Base-by-base conservation (phyloP, 2,797 vertebrate genomes). In the Peromyscus aztecus region DNA sequence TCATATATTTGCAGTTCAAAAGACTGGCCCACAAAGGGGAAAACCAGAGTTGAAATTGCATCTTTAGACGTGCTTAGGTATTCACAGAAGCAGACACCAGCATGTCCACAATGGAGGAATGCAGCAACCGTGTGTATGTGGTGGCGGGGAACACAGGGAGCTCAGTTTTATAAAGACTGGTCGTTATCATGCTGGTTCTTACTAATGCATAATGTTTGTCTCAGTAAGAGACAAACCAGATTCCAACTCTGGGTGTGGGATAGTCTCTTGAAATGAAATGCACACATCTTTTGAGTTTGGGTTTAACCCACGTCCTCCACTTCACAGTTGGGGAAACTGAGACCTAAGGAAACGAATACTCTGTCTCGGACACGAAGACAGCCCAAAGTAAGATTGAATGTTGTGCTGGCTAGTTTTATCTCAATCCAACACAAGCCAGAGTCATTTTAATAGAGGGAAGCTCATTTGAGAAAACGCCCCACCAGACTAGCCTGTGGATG, bases 1-100 rank as follows among this genome's bases (percentile, higher is more conserved):
- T 96, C 89, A 84, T 87, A 49, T 96, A 91, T 97, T 96, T 97
- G 91, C 95, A 97, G 97, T 97, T 97, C 97, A 97, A 97, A 97
- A 97, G 96, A 92, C 3, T 94, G 94, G 94, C 92, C 86, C 85
- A 34, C 94, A 94, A 87, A 95, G 94, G 96, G 92, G 81, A 69
- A 65, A 94, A 77, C 34, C 17, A 3, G 23, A 85, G 77, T 82
- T n/a, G 90, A 89, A 95, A 93, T 86, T 80, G 85, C 85, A 57
- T 92, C 73, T 94, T 96, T 94, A 81, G 90, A 94, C 91, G 40
- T 93, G 52, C 90, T 93, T 49, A 84, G 52, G 75, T 76, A 81
- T 61, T 89, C 95, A 84, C 14, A 40, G 94, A 89, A 34, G 49
- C 40, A 82, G 88, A 93, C 80, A 91, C 69, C 59, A 92, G 90